These are phyloP conservation scores for Lonchura striata DNA, from an alignment of 2,113 vertebrate genomes.

Conservation along the genomic window DNA sequence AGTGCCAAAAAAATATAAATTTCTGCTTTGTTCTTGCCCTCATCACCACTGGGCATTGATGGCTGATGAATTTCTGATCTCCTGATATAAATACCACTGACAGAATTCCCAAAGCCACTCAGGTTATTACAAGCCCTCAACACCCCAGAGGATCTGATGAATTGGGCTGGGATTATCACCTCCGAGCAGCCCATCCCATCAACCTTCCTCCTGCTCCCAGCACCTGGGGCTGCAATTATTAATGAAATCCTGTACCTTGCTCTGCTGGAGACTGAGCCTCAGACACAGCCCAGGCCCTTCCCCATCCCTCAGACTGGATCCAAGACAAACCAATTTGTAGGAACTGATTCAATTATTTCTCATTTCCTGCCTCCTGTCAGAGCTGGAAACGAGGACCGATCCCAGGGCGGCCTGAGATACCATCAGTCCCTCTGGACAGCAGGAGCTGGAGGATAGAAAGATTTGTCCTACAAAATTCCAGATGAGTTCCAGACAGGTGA, in stretches of 20 bases:
- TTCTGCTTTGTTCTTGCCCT: background rate
- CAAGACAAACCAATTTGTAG: background rate
- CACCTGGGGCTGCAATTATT: background rate
- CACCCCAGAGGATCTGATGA: background rate
- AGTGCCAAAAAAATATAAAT: background rate
- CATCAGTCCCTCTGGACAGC: background rate
- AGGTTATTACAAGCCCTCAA: background rate
- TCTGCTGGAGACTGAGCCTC: background rate
- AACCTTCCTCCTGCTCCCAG: background rate
- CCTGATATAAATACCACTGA: background rate
- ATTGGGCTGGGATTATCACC: background rate
- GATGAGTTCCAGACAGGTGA: background rate
- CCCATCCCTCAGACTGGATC: background rate
- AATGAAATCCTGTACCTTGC: background rate
- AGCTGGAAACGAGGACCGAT: conserved; percentile 10
- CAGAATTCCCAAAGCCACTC: background rate
- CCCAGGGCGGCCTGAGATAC: background rate
- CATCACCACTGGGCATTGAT: background rate
- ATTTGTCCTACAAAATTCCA: background rate
- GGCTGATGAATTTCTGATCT: background rate
- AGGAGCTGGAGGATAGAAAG: background rate
- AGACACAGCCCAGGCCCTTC: background rate
- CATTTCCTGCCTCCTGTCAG: background rate
- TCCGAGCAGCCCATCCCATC: background rate
- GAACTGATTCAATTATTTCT: conserved; percentile 20